These are phyloP conservation scores for Siderastrea radians DNA, from an alignment of 92 coral and sea anemone genomes.

Conservation along the genomic window DNA sequence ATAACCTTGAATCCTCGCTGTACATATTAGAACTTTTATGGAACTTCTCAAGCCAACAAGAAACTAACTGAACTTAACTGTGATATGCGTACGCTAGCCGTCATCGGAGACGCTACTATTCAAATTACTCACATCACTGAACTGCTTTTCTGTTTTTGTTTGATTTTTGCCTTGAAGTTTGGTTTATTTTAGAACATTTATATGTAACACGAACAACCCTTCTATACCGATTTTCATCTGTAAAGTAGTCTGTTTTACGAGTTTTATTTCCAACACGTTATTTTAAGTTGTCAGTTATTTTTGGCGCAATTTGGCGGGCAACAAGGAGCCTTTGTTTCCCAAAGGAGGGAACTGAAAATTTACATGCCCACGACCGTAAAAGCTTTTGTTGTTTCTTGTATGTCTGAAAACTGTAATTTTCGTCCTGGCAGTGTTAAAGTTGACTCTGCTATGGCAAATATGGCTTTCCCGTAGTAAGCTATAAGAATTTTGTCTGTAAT, in stretches of 20 bases:
- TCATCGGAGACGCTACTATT: constrained; percentile 17
- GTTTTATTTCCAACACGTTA: not conserved
- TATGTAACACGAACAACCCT: not conserved
- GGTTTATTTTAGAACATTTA: not conserved
- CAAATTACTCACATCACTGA: constrained; percentile 12
- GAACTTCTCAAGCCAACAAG: constrained; percentile 25
- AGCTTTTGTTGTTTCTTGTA: not conserved
- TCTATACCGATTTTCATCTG: constrained; percentile 6
- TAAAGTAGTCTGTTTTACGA: constrained; percentile 11
- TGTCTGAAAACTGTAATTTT: not conserved
- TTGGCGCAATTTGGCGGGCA: constrained; percentile 21
- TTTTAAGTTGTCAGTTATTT: constrained; percentile 13
- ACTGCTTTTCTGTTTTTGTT: not conserved
- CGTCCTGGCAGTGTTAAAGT: not conserved
- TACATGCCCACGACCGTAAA: not conserved
- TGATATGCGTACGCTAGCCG: constrained; percentile 17
- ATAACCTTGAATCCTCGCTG: constrained; percentile 11
- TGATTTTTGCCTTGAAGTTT: not conserved
- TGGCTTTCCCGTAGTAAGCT: not conserved
- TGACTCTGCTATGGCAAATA: not conserved
- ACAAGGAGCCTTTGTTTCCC: constrained; percentile 33
- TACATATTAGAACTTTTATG: constrained; percentile 24
- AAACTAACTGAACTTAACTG: constrained; percentile 27
- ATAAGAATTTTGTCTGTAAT: constrained; percentile 9
- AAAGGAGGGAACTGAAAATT: not conserved